Evolutionary conservation across 2,797 vertebrate species (phyloP), one percentile per base, ranked within the genome.

Genomic region (Arremon aurantiirostris): DNA sequence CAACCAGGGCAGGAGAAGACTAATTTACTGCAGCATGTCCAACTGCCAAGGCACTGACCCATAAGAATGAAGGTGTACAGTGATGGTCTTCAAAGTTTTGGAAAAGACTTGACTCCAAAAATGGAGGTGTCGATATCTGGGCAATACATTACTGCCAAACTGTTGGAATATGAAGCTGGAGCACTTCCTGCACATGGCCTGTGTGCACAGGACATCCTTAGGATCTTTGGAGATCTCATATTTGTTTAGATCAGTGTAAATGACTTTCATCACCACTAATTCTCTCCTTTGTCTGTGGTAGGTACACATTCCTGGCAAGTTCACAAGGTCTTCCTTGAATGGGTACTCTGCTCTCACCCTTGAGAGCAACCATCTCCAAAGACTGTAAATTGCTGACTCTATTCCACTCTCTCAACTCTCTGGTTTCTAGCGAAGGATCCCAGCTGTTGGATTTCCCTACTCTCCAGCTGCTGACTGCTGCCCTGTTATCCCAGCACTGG

Each of bases 381-480:
- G 34, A 47, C 21, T 63, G 30, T 12, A 63, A 47, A 35, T 32
- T 56, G 75, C 41, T 41, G 26, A 39, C 12, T 68, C 28, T 55
- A 12, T 41, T 39, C 26, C 34, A 55, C 14, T 69, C 41, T 47
- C 47, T 61, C 72, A 47, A 14, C 5, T 52, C 39, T 21, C 28
- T 1, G 0, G 24, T 47, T 77, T 69, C 56, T 26, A 32, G 34
- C 0, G 0, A 77, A 34, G 17, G 34, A 41, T 61, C 16, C 20
- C 26, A 77, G 41, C 47, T 61, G 34, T 26, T 61, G 22, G 24
- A 53, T 46, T 61, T 86, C 32, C 73, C 53, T 41, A 55, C 34
- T 28, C 37, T 47, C 41, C 34, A 27, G 14, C 41, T 47, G 13
- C 24, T 61, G 35, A 26, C 49, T 52, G 32, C 39, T 75, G 32